These are phyloP conservation scores for Toxotes lorentzi DNA, from an alignment of 2,797 vertebrate genomes.

Conservation along the genomic window DNA sequence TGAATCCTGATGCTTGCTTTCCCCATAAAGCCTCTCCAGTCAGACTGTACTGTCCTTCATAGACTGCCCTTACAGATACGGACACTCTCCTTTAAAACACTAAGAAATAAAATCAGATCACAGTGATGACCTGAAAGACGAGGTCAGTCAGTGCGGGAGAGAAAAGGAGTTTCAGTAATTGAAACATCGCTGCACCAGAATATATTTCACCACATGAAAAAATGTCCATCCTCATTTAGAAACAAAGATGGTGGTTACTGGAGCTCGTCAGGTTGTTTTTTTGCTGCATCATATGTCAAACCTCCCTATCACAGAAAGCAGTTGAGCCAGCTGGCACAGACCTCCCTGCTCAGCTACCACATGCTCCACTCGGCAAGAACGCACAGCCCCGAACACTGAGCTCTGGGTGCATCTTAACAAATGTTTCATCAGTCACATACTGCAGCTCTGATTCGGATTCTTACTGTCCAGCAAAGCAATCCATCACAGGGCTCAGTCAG, in stretches of 20 bases:
- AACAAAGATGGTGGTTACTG: conserved; percentile 18
- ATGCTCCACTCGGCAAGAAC: conserved; percentile 64
- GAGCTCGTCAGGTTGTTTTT: conserved; percentile 33
- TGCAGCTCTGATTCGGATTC: conserved; percentile 20
- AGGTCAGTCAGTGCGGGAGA: neutral
- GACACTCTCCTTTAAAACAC: conserved; percentile 19
- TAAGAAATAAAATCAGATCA: neutral
- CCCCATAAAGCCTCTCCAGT: too few species aligned
- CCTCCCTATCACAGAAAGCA: conserved; percentile 31
- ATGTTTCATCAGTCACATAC: conserved; percentile 16
- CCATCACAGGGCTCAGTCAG: conserved; percentile 26
- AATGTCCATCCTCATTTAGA: neutral
- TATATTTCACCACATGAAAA: conserved; percentile 10
- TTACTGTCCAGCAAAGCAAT: conserved; percentile 26
- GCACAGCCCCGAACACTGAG: conserved; percentile 28
- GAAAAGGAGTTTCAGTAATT: neutral
- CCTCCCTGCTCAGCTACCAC: conserved; percentile 29
- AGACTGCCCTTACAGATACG: too few species aligned
- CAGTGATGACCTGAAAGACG: neutral
- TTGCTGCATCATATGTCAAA: conserved; percentile 66
- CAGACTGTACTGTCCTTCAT: too few species aligned
- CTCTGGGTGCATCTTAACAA: conserved; percentile 29
- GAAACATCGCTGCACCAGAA: neutral
- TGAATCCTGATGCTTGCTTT: too few species aligned
- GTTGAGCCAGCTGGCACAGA: conserved; percentile 59